phyloP scores from a whole-genome alignment of 1,140 invertebrate genomes.

The Cecropterus lyciades region DNA sequence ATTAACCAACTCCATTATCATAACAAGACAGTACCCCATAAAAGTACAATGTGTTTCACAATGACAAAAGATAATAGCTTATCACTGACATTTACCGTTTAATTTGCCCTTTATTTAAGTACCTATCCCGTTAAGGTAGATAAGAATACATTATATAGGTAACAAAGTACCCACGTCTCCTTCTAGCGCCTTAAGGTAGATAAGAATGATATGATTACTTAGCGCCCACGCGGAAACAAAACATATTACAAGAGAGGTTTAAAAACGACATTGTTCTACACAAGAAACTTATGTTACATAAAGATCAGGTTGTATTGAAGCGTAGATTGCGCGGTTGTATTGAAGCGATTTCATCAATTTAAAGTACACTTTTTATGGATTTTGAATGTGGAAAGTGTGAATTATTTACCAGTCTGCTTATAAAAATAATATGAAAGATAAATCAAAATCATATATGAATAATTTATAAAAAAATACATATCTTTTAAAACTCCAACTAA shows the following conservation, averaged over 20 bases:
- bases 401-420: too few species aligned
- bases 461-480: too few species aligned
- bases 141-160: not conserved
- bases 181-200: slow-evolving; percentile 7
- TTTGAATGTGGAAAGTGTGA: too few species aligned
- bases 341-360: too few species aligned
- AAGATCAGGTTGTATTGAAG: too few species aligned
- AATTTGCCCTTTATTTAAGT: slow-evolving; percentile 18
- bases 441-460: too few species aligned
- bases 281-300: too few species aligned
- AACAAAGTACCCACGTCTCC: slow-evolving; percentile 6
- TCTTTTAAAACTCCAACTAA: too few species aligned
- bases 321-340: too few species aligned
- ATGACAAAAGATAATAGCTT: slow-evolving; percentile 31
- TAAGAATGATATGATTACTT: slow-evolving; percentile 3
- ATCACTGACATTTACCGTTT: slow-evolving; percentile 34
- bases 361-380: too few species aligned
- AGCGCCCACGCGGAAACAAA: not conserved
- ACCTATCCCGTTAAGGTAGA: slow-evolving; percentile 1
- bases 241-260: not conserved
- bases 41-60: slow-evolving; percentile 21
- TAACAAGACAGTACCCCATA: slow-evolving; percentile 17
- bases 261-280: slow-evolving; percentile 6
- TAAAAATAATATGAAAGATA: too few species aligned
- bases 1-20: not conserved